Base-by-base conservation (phyloP, 2,113 vertebrate genomes). In the Neogobius melanostomus region DNA sequence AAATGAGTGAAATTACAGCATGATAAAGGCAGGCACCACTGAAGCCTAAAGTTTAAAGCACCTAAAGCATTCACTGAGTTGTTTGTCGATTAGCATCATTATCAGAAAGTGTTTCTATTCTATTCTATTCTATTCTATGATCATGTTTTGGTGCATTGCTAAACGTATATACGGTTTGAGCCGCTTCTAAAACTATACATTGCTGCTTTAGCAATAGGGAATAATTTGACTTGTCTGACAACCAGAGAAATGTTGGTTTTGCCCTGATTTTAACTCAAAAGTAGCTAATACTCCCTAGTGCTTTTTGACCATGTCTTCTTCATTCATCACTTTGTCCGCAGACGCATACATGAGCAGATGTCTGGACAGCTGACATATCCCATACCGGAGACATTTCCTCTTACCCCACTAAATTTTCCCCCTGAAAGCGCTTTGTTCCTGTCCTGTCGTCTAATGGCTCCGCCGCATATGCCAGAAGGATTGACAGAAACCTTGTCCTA, bases 311-410 rank as follows among this genome's bases (percentile, higher is more conserved):
- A 74, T 66, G 57, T 66, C 65, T 61, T 53, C 65, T 72, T 85
- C 51, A 71, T 56, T 68, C 77, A 68, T 56, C 45, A 56, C 70
- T 54, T 12, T 36, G n/a, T 66, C 53, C 5, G 43, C 64, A 65
- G 54, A 81, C 14, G 7, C 75, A 69, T 42, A 51, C 52, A 69
- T 52, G 49, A 73, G 69, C 69, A 79, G 52, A 81, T 68, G 81
- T 74, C 42, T 56, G 50, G 79, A 80, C 85, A 69, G 73, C 49
- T 85, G 85, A 88, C 67, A 72, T 79, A 82, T 81, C 74, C 85
- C 81, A 84, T 80, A 71, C 71, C 16, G 53, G 71, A 84, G 57
- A 77, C 72, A 16, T 67, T 82, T 79, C 79, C 73, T 8, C 6
- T 68, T 68, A 47, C 69, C 56, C 71, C 63, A 71, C 46, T 70